Evolutionary conservation across 2,113 vertebrate species (phyloP), one percentile per base, ranked within the genome.

Genomic region (Takifugu flavidus): DNA sequence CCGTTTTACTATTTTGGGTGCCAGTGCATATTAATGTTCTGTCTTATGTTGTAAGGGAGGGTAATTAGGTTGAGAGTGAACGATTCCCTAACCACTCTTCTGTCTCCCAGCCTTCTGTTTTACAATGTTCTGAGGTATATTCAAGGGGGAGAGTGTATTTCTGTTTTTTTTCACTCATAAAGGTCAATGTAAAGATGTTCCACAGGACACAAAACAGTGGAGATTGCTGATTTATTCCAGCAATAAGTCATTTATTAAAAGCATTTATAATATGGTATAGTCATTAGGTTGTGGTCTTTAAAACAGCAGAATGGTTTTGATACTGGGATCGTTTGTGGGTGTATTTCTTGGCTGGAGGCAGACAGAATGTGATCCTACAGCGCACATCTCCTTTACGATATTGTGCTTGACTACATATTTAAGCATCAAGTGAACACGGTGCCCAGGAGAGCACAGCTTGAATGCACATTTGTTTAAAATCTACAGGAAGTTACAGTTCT

Each of bases 101-200:
- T 91, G 89, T 89, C 87, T 87, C 86, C 88, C 77, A 85, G 78
- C 90, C 90, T 81, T 91, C 89, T 91, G 89, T 90, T 89, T 86
- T 78, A 64, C 71, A 74, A 52, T 84, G 87, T 84, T 86, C 79
- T 70, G 78, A 84, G 86, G 86, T 78, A 83, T 65, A 76, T 78
- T 79, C 71, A 62, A 76, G 69, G 80, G 80, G 67, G 64, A 72
- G 44, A 14, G 15, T 59, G 25, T 46, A 43, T 54, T 70, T 15
- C 4, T 14, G 10, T 66, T 68, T 72, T 68, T 44, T 29, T 31
- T 42, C 65, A 61, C 57, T 28, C 44, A 51, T 71, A 80, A 77
- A 85, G 69, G 76, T 81, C 77, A 72, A 25, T 58, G 58, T 60
- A 46, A 60, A 47, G 49, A 68, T 75, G 59, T 6, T 20, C 14